These are phyloP conservation scores for Galeopterus variegatus DNA, from an alignment of 2,113 vertebrate species.

Conservation along the genomic window DNA sequence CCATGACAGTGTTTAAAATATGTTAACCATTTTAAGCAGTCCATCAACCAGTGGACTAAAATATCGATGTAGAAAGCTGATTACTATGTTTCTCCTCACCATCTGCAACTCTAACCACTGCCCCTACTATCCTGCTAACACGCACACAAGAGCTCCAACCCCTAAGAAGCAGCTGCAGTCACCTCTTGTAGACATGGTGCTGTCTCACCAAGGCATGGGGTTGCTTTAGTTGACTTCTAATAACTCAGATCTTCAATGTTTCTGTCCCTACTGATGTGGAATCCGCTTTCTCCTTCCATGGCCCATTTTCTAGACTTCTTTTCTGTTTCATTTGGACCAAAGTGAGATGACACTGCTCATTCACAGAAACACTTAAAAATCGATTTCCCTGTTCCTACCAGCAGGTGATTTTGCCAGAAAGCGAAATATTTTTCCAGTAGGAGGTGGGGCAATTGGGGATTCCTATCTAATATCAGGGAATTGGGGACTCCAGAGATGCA, in stretches of 20 bases:
- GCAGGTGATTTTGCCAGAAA: not conserved
- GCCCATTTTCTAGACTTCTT: not conserved
- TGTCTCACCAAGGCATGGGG: not conserved
- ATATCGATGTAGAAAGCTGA: not conserved
- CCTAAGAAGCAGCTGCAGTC: not conserved
- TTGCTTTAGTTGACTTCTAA: not conserved
- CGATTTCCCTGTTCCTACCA: not conserved
- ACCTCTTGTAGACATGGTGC: no score
- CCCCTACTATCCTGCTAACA: not conserved
- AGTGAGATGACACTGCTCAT: not conserved
- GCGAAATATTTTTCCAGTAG: not conserved
- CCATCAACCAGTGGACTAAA: not conserved
- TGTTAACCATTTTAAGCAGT: not conserved
- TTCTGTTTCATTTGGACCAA: not conserved
- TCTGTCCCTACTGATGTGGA: not conserved
- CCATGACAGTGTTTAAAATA: not conserved
- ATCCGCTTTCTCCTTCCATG: not conserved
- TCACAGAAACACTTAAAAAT: not conserved
- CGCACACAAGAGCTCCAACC: not conserved
- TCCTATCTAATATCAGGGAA: not conserved
- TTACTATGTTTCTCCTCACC: not conserved
- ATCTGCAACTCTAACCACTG: not conserved
- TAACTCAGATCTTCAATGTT: not conserved
- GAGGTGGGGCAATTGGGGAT: no score
- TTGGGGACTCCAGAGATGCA: not conserved